A percentile compares a stretch with the other conserved stretches of the same genome.
These are phyloP conservation scores for Pollenia griseotomentosa DNA, from an alignment of 2,888 invertebrate genomes.

Conservation along the genomic window DNA sequence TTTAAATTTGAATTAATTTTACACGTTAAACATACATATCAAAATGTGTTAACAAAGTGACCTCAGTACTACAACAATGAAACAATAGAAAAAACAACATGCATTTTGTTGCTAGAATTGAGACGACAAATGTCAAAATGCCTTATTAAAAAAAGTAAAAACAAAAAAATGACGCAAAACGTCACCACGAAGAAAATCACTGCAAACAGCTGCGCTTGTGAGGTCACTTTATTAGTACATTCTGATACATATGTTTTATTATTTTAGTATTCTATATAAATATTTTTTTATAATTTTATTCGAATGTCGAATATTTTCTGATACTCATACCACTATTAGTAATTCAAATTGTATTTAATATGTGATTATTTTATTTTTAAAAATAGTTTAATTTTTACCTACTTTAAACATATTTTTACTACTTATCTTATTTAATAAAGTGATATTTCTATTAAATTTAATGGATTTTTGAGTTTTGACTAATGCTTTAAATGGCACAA, in stretches of 20 bases:
- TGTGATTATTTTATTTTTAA: conserved; percentile 50
- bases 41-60: too few species aligned
- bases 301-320: conserved; percentile 2
- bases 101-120: too few species aligned
- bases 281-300: conserved; percentile 9
- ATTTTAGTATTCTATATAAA: conserved; percentile 6
- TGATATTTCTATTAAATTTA: conserved; percentile 55
- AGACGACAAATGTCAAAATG: too few species aligned
- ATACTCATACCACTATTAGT: conserved; percentile 31
- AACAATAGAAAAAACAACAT: too few species aligned
- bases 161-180: too few species aligned
- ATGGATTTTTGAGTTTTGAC: not conserved
- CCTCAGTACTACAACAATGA: too few species aligned
- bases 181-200: too few species aligned
- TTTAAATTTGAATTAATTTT: conserved; percentile 1
- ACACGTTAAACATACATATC: not conserved
- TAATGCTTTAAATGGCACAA: too few species aligned
- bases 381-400: conserved; percentile 14
- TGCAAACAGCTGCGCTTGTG: too few species aligned
- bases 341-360: conserved; percentile 29
- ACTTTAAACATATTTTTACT: not conserved
- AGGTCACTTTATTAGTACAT: too few species aligned
- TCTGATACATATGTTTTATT: not conserved
- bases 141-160: too few species aligned
- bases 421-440: conserved; percentile 57